phyloP scores from a whole-genome alignment of 2,797 vertebrate species.

The Schizopygopsis pylzovi region DNA sequence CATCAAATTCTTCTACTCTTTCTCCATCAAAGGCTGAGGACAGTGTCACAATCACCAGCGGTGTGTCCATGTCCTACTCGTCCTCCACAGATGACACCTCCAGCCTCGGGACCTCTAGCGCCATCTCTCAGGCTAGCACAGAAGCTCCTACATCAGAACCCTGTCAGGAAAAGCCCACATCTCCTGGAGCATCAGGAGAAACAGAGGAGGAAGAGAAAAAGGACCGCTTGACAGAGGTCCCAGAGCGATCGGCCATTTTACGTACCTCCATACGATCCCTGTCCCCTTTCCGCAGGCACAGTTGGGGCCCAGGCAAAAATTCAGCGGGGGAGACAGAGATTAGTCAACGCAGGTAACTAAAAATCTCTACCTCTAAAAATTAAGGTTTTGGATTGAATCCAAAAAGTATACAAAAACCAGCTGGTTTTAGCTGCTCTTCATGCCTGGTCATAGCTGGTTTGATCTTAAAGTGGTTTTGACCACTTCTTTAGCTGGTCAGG shows the following conservation, averaged over 20 bases:
- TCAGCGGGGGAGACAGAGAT: constrained; percentile 76
- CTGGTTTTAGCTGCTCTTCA: too few relatives aligned
- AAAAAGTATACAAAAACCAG: background rate
- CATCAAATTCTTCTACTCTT: background rate
- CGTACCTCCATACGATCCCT: constrained; percentile 78
- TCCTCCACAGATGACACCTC: constrained; percentile 81
- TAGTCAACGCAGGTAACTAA: constrained; percentile 82
- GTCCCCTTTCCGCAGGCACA: constrained; percentile 89
- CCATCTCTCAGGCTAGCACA: constrained; percentile 41
- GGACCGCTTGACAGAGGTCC: constrained; percentile 84
- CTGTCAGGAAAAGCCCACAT: background rate
- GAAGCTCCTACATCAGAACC: background rate
- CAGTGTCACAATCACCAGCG: constrained; percentile 57
- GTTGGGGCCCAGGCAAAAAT: constrained; percentile 88
- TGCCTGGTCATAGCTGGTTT: too few relatives aligned
- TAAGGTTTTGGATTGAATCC: background rate
- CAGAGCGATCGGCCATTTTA: constrained; percentile 70
- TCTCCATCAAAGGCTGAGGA: constrained; percentile 60
- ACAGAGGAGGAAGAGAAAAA: constrained; percentile 82
- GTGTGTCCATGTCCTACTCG: constrained; percentile 68
- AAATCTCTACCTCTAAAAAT: background rate
- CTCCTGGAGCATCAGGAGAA: constrained; percentile 65
- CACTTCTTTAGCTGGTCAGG: too few relatives aligned
- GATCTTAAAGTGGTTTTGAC: too few relatives aligned
- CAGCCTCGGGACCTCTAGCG: constrained; percentile 42